phyloP scores from a whole-genome alignment of 1,140 invertebrate species.

The Linepithema humile region DNA sequence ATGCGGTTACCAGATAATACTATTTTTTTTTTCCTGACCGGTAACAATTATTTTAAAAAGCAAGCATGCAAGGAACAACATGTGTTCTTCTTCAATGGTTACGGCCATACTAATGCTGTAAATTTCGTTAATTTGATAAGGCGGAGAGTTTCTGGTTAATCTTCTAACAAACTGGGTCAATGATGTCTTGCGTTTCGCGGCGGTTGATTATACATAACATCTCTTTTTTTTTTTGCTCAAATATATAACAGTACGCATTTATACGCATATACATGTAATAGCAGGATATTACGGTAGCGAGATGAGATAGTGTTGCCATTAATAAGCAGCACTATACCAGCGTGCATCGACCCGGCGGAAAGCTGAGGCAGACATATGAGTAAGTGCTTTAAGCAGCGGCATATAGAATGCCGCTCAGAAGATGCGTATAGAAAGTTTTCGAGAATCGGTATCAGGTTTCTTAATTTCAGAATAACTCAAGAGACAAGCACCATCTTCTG shows the following conservation, averaged over 20 bases:
- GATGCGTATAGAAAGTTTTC: background rate
- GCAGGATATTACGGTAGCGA: background rate
- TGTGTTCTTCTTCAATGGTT: background rate
- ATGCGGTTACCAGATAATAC: background rate
- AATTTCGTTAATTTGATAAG: constrained; percentile 12
- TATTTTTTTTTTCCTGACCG: background rate
- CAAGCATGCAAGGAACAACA: background rate
- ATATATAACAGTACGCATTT: background rate
- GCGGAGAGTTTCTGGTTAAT: background rate
- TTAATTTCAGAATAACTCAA: background rate
- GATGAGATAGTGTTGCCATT: constrained; percentile 13
- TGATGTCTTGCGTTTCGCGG: background rate
- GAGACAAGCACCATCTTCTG: background rate
- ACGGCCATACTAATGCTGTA: background rate
- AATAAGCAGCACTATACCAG: constrained; percentile 29
- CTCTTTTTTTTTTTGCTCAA: background rate
- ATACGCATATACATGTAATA: background rate
- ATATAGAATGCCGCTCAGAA: background rate
- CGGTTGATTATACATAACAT: background rate
- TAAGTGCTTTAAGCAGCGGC: background rate
- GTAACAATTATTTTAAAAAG: background rate
- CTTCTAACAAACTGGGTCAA: background rate
- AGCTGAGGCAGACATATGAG: background rate
- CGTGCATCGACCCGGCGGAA: constrained; percentile 4
- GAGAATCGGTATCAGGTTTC: background rate